Percentiles rank a stretch among this genome's conserved stretches.
These are phyloP conservation scores for Antheraea pernyi DNA, from an alignment of 1,140 invertebrate species.

Conservation along the genomic window DNA sequence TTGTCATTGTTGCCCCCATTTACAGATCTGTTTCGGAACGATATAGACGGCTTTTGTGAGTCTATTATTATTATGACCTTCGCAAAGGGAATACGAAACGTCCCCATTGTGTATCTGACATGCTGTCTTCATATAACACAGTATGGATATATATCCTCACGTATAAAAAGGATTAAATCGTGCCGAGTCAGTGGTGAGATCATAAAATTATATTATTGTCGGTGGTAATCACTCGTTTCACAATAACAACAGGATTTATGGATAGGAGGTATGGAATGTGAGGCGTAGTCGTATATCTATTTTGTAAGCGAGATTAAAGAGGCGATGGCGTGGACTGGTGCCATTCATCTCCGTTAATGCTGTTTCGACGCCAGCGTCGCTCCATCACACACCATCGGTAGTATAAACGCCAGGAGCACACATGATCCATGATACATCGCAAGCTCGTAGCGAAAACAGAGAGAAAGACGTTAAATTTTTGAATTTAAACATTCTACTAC, in stretches of 20 bases:
- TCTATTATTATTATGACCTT: slow-evolving; percentile 43
- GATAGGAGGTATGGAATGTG: slow-evolving; percentile 19
- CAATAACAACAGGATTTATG: not conserved
- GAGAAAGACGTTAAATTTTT: not conserved
- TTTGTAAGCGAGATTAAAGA: slow-evolving; percentile 64
- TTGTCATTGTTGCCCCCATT: slow-evolving; percentile 47
- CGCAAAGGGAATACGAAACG: slow-evolving; percentile 34
- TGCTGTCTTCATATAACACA: not conserved
- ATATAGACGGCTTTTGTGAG: slow-evolving; percentile 35
- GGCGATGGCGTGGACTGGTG: slow-evolving; percentile 47
- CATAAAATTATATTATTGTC: not conserved
- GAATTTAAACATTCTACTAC: too few species aligned
- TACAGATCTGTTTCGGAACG: slow-evolving; percentile 41
- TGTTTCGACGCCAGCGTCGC: slow-evolving; percentile 47
- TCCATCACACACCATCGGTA: not conserved
- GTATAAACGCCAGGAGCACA: slow-evolving; percentile 12
- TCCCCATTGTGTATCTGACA: slow-evolving; percentile 29
- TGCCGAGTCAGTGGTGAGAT: not conserved
- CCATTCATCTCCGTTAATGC: slow-evolving; percentile 63
- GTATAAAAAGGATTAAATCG: not conserved
- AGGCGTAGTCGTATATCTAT: slow-evolving; percentile 47
- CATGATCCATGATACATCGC: slow-evolving; percentile 17
- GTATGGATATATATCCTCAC: not conserved
- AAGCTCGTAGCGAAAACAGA: too few species aligned
- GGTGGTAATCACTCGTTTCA: not conserved